These are phyloP conservation scores for Anastrepha obliqua DNA, from an alignment of 1,140 invertebrate genomes.

Conservation along the genomic window DNA sequence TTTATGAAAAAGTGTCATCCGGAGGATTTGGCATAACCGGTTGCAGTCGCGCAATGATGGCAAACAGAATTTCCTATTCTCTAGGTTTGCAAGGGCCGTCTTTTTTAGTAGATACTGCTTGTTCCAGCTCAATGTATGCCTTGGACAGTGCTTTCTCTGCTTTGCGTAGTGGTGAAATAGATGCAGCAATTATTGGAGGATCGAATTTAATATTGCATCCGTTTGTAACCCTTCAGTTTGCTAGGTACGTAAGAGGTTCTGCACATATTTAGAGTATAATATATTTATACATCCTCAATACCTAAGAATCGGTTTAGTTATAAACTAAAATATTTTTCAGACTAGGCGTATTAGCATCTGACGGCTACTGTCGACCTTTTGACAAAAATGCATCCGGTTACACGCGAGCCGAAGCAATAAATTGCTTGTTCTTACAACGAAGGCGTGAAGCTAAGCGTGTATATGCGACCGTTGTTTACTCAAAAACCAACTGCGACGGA, in stretches of 20 bases:
- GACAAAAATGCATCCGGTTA: conserved; percentile 88
- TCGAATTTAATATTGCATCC: conserved; percentile 90
- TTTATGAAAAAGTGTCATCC: conserved; percentile 80
- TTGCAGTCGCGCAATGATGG: conserved; percentile 92
- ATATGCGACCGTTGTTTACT: conserved; percentile 78
- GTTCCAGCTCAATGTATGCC: conserved; percentile 91
- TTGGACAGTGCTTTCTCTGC: conserved; percentile 87
- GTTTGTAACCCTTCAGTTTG: conserved; percentile 88
- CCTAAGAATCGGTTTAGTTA: background rate
- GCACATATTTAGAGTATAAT: background rate
- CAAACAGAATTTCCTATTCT: conserved; percentile 90
- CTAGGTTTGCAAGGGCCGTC: conserved; percentile 85
- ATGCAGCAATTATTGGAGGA: conserved; percentile 91
- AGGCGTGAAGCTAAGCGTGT: conserved; percentile 84
- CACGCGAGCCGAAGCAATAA: conserved; percentile 85
- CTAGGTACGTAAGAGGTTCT: conserved; percentile 72
- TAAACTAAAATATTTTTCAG: conserved; percentile 69
- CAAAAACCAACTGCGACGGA: conserved; percentile 89
- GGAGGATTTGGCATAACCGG: conserved; percentile 83
- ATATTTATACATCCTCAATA: no score
- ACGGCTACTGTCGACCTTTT: conserved; percentile 93
- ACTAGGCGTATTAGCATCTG: conserved; percentile 88
- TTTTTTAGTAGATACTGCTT: conserved; percentile 90
- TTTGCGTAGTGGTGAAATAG: conserved; percentile 86
- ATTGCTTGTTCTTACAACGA: conserved; percentile 88